These are phyloP conservation scores for Alosa sapidissima DNA, from an alignment of 2,797 vertebrate species.

Conservation along the genomic window DNA sequence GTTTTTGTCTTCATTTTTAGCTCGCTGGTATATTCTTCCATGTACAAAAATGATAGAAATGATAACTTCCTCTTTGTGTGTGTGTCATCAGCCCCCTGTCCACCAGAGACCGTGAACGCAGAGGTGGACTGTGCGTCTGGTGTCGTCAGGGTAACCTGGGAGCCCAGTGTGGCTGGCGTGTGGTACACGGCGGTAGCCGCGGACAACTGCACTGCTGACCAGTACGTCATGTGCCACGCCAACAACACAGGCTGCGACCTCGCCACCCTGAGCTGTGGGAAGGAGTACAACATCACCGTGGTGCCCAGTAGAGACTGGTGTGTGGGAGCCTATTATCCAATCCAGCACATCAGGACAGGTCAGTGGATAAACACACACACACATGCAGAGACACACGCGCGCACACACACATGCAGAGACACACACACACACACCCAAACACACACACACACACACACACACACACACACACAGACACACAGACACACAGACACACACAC, in stretches of 20 bases:
- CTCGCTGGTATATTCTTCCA: too few relatives aligned
- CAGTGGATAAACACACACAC: constrained; percentile 30
- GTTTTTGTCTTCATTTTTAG: not conserved
- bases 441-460: too few relatives aligned
- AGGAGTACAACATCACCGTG: constrained; percentile 68
- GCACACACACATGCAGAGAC: not conserved
- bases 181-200: constrained; percentile 54
- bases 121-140: constrained; percentile 62
- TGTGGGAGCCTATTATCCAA: constrained; percentile 62
- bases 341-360: constrained; percentile 65
- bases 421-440: too few relatives aligned
- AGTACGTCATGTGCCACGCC: constrained; percentile 60
- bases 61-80: not conserved
- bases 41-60: not conserved
- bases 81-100: constrained; percentile 69
- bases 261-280: constrained; percentile 65
- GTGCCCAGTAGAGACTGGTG: constrained; percentile 64
- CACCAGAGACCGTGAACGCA: constrained; percentile 52
- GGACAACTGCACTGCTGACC: constrained; percentile 43
- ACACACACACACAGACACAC: too few relatives aligned
- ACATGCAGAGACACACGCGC: not conserved
- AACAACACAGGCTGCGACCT: constrained; percentile 59
- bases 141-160: constrained; percentile 65
- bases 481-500: too few relatives aligned
- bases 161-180: constrained; percentile 52